phyloP scores from a whole-genome alignment of 2,797 vertebrate genomes.

The Erithacus rubecula region DNA sequence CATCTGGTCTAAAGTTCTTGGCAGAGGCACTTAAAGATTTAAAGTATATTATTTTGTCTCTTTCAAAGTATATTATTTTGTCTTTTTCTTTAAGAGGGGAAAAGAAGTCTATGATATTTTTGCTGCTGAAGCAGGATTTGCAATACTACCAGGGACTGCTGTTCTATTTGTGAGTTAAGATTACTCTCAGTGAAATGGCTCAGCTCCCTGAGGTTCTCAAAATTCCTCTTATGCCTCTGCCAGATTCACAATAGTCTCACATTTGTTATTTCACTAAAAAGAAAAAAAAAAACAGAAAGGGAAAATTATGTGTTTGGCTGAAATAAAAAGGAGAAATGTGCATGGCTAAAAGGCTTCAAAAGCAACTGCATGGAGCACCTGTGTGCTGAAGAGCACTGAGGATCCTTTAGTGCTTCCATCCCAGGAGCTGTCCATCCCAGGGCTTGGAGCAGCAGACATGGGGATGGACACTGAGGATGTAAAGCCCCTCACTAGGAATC shows the following conservation, averaged over 20 bases:
- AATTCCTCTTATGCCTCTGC: background rate
- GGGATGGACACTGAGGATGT: background rate
- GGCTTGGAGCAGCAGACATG: background rate
- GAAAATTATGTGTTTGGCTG: background rate
- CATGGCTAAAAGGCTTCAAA: background rate
- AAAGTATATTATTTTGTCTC: background rate
- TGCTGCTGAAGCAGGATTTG: slow-evolving; percentile 32
- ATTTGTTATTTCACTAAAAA: slow-evolving; percentile 1
- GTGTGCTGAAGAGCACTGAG: background rate
- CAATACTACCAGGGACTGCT: slow-evolving; percentile 9
- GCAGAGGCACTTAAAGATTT: background rate
- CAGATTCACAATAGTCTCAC: background rate
- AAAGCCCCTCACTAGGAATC: background rate
- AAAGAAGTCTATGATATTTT: background rate
- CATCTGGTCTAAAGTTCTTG: background rate
- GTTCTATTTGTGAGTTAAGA: slow-evolving; percentile 46
- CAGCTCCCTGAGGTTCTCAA: slow-evolving; percentile 23
- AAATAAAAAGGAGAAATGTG: background rate
- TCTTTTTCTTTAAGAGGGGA: background rate
- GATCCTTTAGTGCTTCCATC: background rate
- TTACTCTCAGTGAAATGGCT: slow-evolving; percentile 26
- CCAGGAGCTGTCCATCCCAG: background rate
- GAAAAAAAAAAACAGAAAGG: background rate
- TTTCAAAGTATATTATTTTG: background rate
- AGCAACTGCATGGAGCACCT: background rate